Conservation (phyloP, 2,113 vertebrate genomes). For the Callopanchax toddi region DNA sequence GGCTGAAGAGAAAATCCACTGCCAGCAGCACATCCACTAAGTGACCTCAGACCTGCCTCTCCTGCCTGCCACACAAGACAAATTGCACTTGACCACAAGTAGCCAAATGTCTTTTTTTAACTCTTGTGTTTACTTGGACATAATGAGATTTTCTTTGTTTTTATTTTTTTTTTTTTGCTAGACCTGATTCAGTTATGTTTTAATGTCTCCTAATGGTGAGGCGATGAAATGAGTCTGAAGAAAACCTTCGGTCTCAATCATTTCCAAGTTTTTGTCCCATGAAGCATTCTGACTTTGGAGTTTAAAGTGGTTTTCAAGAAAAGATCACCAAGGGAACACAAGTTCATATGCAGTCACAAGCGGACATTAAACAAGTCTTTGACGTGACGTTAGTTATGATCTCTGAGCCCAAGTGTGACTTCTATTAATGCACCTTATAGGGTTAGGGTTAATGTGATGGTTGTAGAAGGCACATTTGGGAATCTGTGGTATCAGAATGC, state of each 20-base stretch:
- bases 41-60: slow-evolving; percentile 57
- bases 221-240: background rate
- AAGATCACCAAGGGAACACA: background rate
- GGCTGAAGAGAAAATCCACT: slow-evolving; percentile 79
- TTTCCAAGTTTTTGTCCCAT: slow-evolving; percentile 13
- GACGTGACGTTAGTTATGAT: slow-evolving; percentile 7
- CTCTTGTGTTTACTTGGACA: slow-evolving; percentile 15
- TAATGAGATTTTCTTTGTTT: slow-evolving; percentile 6
- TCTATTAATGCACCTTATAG: slow-evolving; percentile 68
- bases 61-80: slow-evolving; percentile 51
- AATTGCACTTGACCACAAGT: slow-evolving; percentile 75
- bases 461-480: slow-evolving; percentile 54
- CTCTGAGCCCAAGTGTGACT: slow-evolving; percentile 40
- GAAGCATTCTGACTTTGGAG: slow-evolving; percentile 10
- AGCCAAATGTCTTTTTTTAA: slow-evolving; percentile 47
- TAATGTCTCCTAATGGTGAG: slow-evolving; percentile 8
- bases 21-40: slow-evolving; percentile 84
- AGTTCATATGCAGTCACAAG: slow-evolving; percentile 5
- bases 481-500: background rate
- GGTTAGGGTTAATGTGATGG: slow-evolving; percentile 57
- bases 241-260: no score
- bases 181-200: slow-evolving; percentile 9
- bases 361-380: slow-evolving; percentile 1
- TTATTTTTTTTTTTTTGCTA: background rate
- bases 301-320: slow-evolving; percentile 8